These are phyloP conservation scores for Ptychadena robeensis DNA, from an alignment of 2,797 vertebrate species.

Conservation along the genomic window DNA sequence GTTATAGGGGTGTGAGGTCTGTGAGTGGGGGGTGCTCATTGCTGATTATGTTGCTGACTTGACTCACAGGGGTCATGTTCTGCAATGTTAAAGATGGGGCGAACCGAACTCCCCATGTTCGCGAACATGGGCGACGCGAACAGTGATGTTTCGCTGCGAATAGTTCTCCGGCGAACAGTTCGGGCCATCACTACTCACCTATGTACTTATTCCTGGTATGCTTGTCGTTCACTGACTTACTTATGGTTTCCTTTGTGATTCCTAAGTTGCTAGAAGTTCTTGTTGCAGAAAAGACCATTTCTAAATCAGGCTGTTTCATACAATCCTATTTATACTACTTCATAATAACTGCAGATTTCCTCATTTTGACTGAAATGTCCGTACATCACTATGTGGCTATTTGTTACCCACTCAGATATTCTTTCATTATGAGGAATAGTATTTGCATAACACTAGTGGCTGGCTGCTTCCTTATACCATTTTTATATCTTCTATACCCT, in stretches of 20 bases:
- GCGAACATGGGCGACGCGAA: no score
- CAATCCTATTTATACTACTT: slow-evolving; percentile 64
- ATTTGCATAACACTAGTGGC: slow-evolving; percentile 61
- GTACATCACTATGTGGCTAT: slow-evolving; percentile 24
- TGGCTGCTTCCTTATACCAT: slow-evolving; percentile 48
- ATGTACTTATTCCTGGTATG: slow-evolving; percentile 67
- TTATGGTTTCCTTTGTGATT: slow-evolving; percentile 60
- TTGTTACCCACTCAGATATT: slow-evolving; percentile 55
- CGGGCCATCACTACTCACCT: no score
- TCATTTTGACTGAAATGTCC: slow-evolving; percentile 63
- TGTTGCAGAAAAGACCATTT: slow-evolving; percentile 59
- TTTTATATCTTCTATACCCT: slow-evolving; percentile 55
- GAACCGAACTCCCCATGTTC: no score
- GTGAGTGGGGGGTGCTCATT: no score
- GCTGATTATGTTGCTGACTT: no score
- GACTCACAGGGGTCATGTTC: no score
- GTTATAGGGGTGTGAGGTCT: no score
- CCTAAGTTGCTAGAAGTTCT: slow-evolving; percentile 64
- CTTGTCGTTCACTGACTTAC: slow-evolving; percentile 64
- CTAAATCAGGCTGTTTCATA: slow-evolving; percentile 33
- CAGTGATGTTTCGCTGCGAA: no score
- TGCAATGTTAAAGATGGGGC: no score
- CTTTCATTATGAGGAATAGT: slow-evolving; percentile 61
- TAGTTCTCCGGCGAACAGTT: no score
- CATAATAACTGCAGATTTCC: slow-evolving; percentile 63